Evolutionary conservation across 1,140 invertebrate genomes (phyloP).

Genomic region (Temnothorax longispinosus): DNA sequence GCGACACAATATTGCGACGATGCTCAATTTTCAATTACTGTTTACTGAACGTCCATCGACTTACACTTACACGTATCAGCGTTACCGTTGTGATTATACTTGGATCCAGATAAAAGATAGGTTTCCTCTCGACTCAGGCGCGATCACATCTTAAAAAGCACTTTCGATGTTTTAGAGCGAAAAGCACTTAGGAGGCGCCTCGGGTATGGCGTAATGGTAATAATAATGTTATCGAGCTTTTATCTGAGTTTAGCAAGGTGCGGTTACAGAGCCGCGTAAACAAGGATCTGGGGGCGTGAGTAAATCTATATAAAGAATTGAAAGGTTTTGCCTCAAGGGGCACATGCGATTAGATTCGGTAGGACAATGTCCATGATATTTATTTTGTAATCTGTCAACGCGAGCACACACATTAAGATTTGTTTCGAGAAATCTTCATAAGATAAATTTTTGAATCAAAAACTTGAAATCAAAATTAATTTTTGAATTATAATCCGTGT

Average conservation of each 20-base stretch:
- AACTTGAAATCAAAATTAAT: neutral
- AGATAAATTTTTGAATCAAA: neutral
- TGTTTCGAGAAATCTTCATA: neutral
- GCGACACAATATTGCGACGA: neutral
- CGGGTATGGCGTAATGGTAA: conserved; percentile 70
- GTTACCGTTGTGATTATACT: conserved; percentile 62
- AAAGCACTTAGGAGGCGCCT: conserved; percentile 69
- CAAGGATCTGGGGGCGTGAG: conserved; percentile 68
- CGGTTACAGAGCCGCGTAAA: conserved; percentile 68
- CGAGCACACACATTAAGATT: neutral
- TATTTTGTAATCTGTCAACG: neutral
- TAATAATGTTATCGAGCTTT: conserved; percentile 75
- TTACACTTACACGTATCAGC: conserved; percentile 45
- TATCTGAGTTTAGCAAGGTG: conserved; percentile 66
- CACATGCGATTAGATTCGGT: neutral
- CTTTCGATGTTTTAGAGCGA: conserved; percentile 70
- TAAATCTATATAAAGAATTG: conserved; percentile 70
- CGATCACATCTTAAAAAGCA: conserved; percentile 74
- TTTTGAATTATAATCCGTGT: neutral
- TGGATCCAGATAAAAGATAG: conserved; percentile 59
- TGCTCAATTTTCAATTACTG: conserved; percentile 70
- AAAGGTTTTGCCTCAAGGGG: conserved; percentile 24
- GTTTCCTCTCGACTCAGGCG: conserved; percentile 63
- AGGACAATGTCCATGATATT: neutral
- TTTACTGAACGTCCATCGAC: conserved; percentile 57